Evolutionary conservation across 1,140 invertebrate genomes (phyloP).

Genomic region (Drosophila nebulosa): DNA sequence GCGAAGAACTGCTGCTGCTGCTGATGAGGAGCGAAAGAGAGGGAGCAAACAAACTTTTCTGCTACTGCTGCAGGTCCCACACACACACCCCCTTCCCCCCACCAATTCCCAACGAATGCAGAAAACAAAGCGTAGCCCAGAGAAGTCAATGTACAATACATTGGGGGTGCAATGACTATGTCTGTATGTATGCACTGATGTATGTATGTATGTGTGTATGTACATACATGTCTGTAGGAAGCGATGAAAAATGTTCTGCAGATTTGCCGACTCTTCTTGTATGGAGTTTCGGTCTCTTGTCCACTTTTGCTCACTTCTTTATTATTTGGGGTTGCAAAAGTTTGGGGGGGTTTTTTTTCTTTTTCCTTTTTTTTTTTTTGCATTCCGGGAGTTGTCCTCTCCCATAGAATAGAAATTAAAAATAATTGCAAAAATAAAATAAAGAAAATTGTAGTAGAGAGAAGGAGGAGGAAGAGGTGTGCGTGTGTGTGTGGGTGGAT

Average conservation of each 20-base stretch:
- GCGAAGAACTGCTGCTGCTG: not conserved
- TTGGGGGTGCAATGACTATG: constrained; percentile 72
- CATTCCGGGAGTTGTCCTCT: constrained; percentile 68
- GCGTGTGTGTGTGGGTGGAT: constrained; percentile 27
- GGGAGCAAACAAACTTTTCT: not conserved
- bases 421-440: constrained; percentile 53
- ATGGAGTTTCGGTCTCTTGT: constrained; percentile 16
- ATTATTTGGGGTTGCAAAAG: constrained; percentile 63
- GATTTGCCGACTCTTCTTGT: constrained; percentile 32
- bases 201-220: constrained; percentile 4
- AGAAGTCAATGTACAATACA: constrained; percentile 79
- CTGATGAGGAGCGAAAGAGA: constrained; percentile 6
- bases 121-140: constrained; percentile 75
- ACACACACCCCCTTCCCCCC: too few species aligned
- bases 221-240: not conserved
- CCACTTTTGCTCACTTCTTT: constrained; percentile 17
- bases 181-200: not conserved
- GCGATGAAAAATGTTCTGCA: constrained; percentile 25
- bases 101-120: constrained; percentile 67
- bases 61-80: not conserved
- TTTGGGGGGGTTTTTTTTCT: not conserved
- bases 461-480: not conserved
- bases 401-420: constrained; percentile 61
- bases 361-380: constrained; percentile 28
- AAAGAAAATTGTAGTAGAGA: constrained; percentile 9